Evolutionary conservation across 2,888 invertebrate species (phyloP).

Genomic region (Octonoba sinensis): DNA sequence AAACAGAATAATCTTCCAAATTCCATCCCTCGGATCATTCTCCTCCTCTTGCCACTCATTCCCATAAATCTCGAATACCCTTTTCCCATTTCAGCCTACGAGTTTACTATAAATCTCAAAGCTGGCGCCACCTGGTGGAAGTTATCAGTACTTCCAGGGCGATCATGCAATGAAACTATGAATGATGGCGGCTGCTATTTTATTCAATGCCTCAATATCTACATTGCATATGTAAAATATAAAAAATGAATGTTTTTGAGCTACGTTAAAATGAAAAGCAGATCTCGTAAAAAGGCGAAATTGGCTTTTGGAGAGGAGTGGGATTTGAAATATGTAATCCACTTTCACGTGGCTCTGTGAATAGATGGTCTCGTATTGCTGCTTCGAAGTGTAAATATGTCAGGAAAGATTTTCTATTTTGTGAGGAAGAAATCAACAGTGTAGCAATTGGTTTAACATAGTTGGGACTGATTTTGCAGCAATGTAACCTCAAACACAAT

Average conservation of each 20-base stretch:
- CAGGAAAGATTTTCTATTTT: too few relatives aligned
- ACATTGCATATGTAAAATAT: too few relatives aligned
- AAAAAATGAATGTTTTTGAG: background rate
- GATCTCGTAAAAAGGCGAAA: constrained; percentile 43
- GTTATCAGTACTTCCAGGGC: background rate
- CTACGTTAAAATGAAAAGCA: constrained; percentile 37
- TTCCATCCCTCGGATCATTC: background rate
- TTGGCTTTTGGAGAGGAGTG: constrained; percentile 34
- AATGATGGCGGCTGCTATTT: constrained; percentile 33
- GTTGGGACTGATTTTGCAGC: too few relatives aligned
- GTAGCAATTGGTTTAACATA: too few relatives aligned
- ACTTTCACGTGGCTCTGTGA: constrained; percentile 4
- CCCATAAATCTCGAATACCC: too few relatives aligned
- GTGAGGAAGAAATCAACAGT: too few relatives aligned
- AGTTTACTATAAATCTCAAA: constrained; percentile 18
- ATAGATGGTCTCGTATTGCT: background rate
- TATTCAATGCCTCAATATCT: constrained; percentile 25
- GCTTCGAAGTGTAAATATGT: too few relatives aligned
- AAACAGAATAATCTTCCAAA: background rate
- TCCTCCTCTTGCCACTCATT: too few relatives aligned
- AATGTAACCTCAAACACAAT: too few relatives aligned
- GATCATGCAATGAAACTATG: constrained; percentile 10
- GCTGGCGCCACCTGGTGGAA: constrained; percentile 35
- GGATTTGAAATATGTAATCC: constrained; percentile 38
- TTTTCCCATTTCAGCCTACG: too few relatives aligned